Evolutionary conservation across 1,140 invertebrate species (phyloP).

Genomic region (Asobara japonica): DNA sequence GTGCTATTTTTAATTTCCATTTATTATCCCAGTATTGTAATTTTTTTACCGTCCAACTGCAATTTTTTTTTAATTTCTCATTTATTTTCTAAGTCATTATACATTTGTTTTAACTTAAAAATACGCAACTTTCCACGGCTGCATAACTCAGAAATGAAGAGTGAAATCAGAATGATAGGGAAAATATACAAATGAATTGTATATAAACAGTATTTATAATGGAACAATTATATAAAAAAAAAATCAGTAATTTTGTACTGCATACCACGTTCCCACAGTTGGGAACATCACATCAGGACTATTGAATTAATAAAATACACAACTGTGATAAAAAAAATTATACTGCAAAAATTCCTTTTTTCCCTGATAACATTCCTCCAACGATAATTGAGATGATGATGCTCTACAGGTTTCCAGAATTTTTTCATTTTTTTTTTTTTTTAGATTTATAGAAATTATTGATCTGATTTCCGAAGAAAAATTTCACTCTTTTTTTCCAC

Average conservation of each 20-base stretch:
- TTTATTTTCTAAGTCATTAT: slow-evolving; percentile 37
- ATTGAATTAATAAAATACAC: slow-evolving; percentile 29
- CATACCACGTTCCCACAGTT: slow-evolving; percentile 14
- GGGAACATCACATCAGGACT: neutral
- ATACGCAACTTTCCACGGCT: slow-evolving; percentile 35
- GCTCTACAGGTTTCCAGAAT: too few species aligned
- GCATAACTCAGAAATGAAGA: neutral
- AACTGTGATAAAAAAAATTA: slow-evolving; percentile 27
- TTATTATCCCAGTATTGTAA: slow-evolving; percentile 51
- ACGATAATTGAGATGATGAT: too few species aligned
- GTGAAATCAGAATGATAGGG: neutral
- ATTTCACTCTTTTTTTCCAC: too few species aligned
- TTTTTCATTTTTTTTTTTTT: too few species aligned
- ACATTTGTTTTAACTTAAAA: slow-evolving; percentile 41
- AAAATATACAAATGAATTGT: slow-evolving; percentile 13
- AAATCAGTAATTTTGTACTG: slow-evolving; percentile 30
- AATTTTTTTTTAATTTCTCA: slow-evolving; percentile 48
- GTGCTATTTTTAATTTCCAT: slow-evolving; percentile 26
- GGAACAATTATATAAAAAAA: neutral
- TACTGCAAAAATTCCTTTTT: neutral
- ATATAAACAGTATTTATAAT: slow-evolving; percentile 16
- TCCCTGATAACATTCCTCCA: neutral
- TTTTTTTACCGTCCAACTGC: slow-evolving; percentile 56
- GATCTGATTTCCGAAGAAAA: too few species aligned
- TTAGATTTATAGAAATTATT: too few species aligned